Base-by-base conservation (phyloP, 1,140 invertebrate genomes). In the Drosophila navojoa region DNA sequence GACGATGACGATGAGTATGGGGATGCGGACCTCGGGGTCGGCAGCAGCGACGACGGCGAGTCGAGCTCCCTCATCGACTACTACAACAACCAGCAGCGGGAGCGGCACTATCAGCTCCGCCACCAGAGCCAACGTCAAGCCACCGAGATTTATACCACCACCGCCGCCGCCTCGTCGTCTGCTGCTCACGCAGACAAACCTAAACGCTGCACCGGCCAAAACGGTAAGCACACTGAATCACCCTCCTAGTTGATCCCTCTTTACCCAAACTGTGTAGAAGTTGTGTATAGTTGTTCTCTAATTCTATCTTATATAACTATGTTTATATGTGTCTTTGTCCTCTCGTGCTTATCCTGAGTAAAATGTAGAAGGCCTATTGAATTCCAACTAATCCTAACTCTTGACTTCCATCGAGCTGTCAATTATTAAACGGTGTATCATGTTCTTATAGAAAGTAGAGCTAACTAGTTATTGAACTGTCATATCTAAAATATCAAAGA, bases 31-130 rank as follows among this genome's bases (percentile, higher is more conserved):
- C 47, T 58, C 22, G 59, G 32, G 35, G 50, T 45, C 67, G 38
- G 63, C 59, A 59, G 69, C 42, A 81, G 71, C 42, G 79, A 75
- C 42, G 80, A 78, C 40, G 73, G 60, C 38, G 90, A 90, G 49
- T 89, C 90, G 25, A 81, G 85, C 35, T 86, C 86, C 60, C 76
- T 91, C 74, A 78, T 90, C 76, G 90, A 91, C 57, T 91, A 87
- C 70, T 91, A 90, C 85, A 91, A 91, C 77, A 91, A 91, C 50
- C 87, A 91, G 67, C 90, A 91, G 55, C 84, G 90, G 66, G 87
- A 91, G 71, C 90, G 90, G 3, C 90, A 91, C 67, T 91, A 91
- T 16, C 58, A 89, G 22, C 87, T 81, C 38, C 78, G 87, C 15
- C 62, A 74, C 27, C 87, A 90, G 57, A 79, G 89, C 49, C 84